phyloP scores from a whole-genome alignment of 2,113 vertebrate genomes.

The Seriola rivoliana region DNA sequence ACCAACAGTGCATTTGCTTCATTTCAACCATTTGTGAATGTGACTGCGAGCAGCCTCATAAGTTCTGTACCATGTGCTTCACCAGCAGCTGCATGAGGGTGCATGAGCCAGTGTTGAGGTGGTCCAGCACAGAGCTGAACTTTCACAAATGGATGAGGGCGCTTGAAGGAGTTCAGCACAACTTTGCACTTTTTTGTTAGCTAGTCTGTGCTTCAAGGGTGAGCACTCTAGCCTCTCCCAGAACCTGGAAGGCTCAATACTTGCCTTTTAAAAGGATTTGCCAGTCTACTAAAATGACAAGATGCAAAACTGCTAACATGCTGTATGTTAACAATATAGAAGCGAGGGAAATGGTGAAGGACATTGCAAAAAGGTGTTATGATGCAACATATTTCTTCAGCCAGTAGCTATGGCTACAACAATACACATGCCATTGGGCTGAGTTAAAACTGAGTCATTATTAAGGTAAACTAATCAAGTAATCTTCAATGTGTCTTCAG shows the following conservation, averaged over 20 bases:
- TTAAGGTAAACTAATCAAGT: conserved; percentile 45
- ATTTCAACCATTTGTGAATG: conserved; percentile 3
- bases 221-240: conserved; percentile 28
- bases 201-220: conserved; percentile 50
- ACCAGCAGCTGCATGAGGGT: conserved; percentile 58
- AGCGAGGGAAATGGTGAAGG: conserved; percentile 14
- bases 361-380: conserved; percentile 33
- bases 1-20: conserved; percentile 1
- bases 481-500: conserved; percentile 15
- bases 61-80: conserved; percentile 44
- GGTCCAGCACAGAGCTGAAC: conserved; percentile 59
- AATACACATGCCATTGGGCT: conserved; percentile 33
- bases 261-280: conserved; percentile 31
- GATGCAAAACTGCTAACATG: conserved; percentile 23
- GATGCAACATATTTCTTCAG: conserved; percentile 39
- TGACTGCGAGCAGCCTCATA: conserved; percentile 30
- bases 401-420: conserved; percentile 40
- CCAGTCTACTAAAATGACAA: not conserved
- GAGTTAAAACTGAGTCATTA: conserved; percentile 29
- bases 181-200: conserved; percentile 39
- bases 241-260: conserved; percentile 16
- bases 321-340: conserved; percentile 1
- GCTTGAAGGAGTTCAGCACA: conserved; percentile 53
- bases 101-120: conserved; percentile 45
- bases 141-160: conserved; percentile 52